phyloP scores from a whole-genome alignment of 1,140 invertebrate species.

The Pteromalus puparum region DNA sequence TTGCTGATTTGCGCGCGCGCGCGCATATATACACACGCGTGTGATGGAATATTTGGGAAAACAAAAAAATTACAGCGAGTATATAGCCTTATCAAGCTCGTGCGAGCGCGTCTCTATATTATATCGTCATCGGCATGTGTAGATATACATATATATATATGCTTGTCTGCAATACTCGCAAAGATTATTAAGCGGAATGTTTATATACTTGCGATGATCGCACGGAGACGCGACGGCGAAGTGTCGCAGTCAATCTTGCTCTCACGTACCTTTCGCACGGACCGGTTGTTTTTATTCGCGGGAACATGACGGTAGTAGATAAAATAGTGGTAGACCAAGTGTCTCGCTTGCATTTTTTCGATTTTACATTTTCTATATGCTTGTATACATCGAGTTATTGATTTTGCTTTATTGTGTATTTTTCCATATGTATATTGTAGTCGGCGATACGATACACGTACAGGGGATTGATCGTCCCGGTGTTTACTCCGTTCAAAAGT shows the following conservation, averaged over 20 bases:
- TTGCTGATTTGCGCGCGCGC: no score
- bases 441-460: conserved; percentile 20
- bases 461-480: conserved; percentile 30
- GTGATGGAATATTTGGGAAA: no score
- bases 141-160: no score
- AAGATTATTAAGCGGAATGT: background rate
- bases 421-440: background rate
- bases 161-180: no score
- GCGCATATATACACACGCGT: no score
- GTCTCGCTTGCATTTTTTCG: background rate
- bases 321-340: no score
- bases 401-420: background rate
- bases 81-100: no score
- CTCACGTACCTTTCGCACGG: background rate
- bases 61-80: no score
- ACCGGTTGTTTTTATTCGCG: background rate
- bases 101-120: no score
- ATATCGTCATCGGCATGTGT: no score
- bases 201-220: background rate
- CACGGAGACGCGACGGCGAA: background rate
- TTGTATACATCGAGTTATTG: background rate
- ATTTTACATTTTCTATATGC: background rate
- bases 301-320: conserved; percentile 5
- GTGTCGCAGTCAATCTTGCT: background rate
- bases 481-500: conserved; percentile 35